Evolutionary conservation across 2,113 vertebrate species (phyloP), one percentile per base, ranked within the genome.

Genomic region (Dendropsophus ebraccatus): DNA sequence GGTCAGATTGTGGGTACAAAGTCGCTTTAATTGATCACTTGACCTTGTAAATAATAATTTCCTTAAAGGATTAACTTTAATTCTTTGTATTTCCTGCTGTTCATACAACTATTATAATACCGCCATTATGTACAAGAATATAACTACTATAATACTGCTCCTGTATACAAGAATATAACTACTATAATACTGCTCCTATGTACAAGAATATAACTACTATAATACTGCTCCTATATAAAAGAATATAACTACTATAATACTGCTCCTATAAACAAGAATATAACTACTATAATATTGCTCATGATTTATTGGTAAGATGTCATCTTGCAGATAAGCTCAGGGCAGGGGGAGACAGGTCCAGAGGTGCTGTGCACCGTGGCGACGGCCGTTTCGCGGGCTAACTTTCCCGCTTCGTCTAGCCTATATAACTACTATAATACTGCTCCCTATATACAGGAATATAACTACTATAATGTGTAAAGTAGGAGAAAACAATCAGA

Each of bases 71-170:
- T n/a, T n/a, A n/a, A n/a, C n/a, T n/a, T n/a, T n/a, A n/a, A n/a
- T n/a, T n/a, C n/a, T n/a, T n/a, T n/a, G n/a, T n/a, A n/a, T n/a
- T n/a, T n/a, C n/a, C n/a, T n/a, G n/a, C n/a, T n/a, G n/a, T n/a
- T n/a, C n/a, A 62, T 62, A 65, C 30, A 65, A 65, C 60, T 69
- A 69, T 30, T 69, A 69, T 69, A 69, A 69, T 69, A 69, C 65
- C n/a, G n/a, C n/a, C n/a, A n/a, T n/a, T 65, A 65, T 65, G 13
- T 65, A 65, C 60, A 65, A 30, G 60, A 65, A 65, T 65, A 65
- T 65, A 65, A 65, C 60, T 65, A 65, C 60, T 65, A 65, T 65
- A 65, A 65, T 65, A 65, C 60, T 65, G 28, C 60, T 5, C 60
- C 60, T 65, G 30, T 65, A 16, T 58, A 58, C 54, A 58, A 58